A percentile compares a stretch with the other conserved stretches of the same genome.
These are phyloP conservation scores for Schizopygopsis malacanthus DNA, from an alignment of 2,797 vertebrate species.

Conservation along the genomic window DNA sequence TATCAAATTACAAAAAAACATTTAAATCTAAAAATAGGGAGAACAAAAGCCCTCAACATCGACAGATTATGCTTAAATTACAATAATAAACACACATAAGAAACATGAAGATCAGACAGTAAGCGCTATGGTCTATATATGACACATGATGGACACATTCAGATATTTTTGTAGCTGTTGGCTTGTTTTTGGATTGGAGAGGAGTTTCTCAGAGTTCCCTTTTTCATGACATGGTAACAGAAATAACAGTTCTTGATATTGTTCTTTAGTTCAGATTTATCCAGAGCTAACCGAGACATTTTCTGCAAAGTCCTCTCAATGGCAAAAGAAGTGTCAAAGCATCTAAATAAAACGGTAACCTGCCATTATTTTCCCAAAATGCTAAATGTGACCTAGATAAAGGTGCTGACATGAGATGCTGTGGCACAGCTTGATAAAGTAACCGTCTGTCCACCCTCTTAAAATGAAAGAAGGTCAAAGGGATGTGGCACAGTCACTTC, in stretches of 20 bases:
- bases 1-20: not conserved
- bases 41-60: not conserved
- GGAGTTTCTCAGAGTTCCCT: not conserved
- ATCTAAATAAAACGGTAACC: not conserved
- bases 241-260: not conserved
- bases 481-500: not conserved
- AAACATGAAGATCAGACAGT: not conserved
- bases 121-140: too few species aligned
- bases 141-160: too few species aligned
- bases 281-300: not conserved
- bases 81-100: not conserved
- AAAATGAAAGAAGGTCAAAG: not conserved
- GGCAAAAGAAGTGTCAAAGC: not conserved
- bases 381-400: slow-evolving; percentile 1
- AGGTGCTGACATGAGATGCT: not conserved
- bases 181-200: not conserved
- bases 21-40: not conserved
- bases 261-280: not conserved
- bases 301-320: not conserved
- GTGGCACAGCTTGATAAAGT: not conserved
- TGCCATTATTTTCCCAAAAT: not conserved
- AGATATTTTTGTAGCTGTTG: not conserved
- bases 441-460: not conserved
- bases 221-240: not conserved
- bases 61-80: not conserved